phyloP scores from a whole-genome alignment of 2,888 invertebrate genomes.

The Trissolcus japonicus region DNA sequence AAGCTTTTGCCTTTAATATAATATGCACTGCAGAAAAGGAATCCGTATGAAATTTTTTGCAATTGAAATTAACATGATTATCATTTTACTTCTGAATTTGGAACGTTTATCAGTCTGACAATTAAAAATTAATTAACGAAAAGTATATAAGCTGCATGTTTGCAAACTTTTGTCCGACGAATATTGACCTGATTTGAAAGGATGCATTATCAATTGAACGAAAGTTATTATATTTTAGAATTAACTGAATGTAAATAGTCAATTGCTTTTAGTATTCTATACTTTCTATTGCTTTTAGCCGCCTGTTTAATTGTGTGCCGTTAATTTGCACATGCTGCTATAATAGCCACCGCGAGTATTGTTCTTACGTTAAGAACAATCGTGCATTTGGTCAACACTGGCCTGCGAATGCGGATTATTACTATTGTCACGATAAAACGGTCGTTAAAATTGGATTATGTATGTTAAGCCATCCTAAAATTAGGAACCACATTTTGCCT shows the following conservation, averaged over 20 bases:
- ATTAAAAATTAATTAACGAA: conserved; percentile 6
- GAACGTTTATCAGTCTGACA: conserved; percentile 10
- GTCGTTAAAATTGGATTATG: conserved; percentile 14
- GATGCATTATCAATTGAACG: neutral
- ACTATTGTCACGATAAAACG: conserved; percentile 7
- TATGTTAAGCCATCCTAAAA: too few species aligned
- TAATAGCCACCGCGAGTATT: conserved; percentile 18
- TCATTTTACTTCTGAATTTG: conserved; percentile 2
- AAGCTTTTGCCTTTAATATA: neutral
- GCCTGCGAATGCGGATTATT: conserved; percentile 13
- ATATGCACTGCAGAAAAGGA: conserved; percentile 3
- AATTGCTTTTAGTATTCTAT: conserved; percentile 49
- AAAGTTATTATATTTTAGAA: conserved; percentile 23
- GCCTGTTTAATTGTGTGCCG: conserved; percentile 48
- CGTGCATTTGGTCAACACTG: conserved; percentile 23
- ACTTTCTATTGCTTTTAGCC: conserved; percentile 45
- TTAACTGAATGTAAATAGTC: conserved; percentile 50
- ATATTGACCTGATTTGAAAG: neutral
- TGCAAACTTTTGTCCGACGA: neutral
- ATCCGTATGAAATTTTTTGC: conserved; percentile 9
- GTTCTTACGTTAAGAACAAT: conserved; percentile 37
- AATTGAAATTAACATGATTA: conserved; percentile 4
- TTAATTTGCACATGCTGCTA: conserved; percentile 53
- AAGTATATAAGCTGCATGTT: conserved; percentile 5
- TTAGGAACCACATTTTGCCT: neutral